phyloP scores from a whole-genome alignment of 1,140 invertebrate genomes.

The Armadillidium nasatum region DNA sequence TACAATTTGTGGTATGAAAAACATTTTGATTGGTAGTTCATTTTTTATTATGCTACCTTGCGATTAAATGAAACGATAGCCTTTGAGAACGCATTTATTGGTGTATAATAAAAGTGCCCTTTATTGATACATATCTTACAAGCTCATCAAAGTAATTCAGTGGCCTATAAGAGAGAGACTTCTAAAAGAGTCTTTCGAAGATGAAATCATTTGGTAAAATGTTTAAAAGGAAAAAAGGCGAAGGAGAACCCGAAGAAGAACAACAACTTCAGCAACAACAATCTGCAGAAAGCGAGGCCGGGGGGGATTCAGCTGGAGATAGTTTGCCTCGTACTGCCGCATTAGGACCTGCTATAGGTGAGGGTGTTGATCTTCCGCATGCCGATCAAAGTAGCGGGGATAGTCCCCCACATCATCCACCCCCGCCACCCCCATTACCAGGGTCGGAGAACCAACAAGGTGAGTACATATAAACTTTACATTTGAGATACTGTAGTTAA shows the following conservation, averaged over 20 bases:
- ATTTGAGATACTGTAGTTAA: too few relatives aligned
- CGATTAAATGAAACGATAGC: too few relatives aligned
- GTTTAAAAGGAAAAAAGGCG: conserved; percentile 36
- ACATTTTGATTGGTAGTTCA: too few relatives aligned
- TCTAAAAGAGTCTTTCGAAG: neutral
- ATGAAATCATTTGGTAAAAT: conserved; percentile 40
- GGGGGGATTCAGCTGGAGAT: conserved; percentile 24
- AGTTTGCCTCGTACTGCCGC: conserved; percentile 25
- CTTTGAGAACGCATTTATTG: too few relatives aligned
- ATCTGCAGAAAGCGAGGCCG: conserved; percentile 34
- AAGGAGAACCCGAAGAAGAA: conserved; percentile 33
- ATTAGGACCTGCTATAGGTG: conserved; percentile 29
- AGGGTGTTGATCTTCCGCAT: conserved; percentile 33
- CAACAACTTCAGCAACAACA: conserved; percentile 37
- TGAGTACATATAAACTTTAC: conserved; percentile 23
- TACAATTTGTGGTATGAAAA: too few relatives aligned
- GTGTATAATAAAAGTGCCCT: neutral
- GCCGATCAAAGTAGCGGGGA: conserved; percentile 34
- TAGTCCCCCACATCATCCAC: conserved; percentile 37
- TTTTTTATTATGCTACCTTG: too few relatives aligned
- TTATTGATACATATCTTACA: neutral
- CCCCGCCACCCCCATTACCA: conserved; percentile 33
- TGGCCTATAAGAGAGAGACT: neutral
- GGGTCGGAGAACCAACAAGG: conserved; percentile 29
- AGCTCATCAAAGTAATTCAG: neutral